Evolutionary conservation across 2,888 invertebrate species (phyloP).

Genomic region (Lasiommata megera): DNA sequence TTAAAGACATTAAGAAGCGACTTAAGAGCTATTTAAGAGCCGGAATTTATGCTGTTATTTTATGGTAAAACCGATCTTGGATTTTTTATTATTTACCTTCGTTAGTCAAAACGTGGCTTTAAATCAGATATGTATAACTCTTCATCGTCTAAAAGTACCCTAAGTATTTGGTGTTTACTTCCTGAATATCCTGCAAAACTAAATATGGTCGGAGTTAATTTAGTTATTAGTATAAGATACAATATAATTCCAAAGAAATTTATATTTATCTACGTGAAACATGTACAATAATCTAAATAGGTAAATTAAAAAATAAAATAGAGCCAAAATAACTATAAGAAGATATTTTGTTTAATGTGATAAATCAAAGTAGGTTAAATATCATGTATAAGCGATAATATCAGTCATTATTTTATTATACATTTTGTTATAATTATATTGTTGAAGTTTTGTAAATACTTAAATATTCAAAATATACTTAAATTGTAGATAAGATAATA

Average conservation of each 20-base stretch:
- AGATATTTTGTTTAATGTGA: conserved; percentile 40
- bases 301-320: conserved; percentile 37
- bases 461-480: conserved; percentile 46
- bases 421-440: conserved; percentile 39
- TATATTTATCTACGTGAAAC: conserved; percentile 11
- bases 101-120: not conserved
- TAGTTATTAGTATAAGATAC: not conserved
- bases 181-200: too few relatives aligned
- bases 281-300: conserved; percentile 6
- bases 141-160: not conserved
- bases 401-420: conserved; percentile 65
- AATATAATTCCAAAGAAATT: conserved; percentile 5
- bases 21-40: not conserved
- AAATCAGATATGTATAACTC: not conserved
- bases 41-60: not conserved
- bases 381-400: conserved; percentile 39
- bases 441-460: conserved; percentile 55
- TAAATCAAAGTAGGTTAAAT: conserved; percentile 25
- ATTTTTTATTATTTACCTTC: not conserved
- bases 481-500: conserved; percentile 32
- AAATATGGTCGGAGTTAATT: too few relatives aligned
- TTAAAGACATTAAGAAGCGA: not conserved
- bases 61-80: not conserved
- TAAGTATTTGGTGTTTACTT: too few relatives aligned
- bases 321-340: conserved; percentile 23